Conservation (phyloP, 2,888 invertebrate genomes). For the Epinotia nisella region DNA sequence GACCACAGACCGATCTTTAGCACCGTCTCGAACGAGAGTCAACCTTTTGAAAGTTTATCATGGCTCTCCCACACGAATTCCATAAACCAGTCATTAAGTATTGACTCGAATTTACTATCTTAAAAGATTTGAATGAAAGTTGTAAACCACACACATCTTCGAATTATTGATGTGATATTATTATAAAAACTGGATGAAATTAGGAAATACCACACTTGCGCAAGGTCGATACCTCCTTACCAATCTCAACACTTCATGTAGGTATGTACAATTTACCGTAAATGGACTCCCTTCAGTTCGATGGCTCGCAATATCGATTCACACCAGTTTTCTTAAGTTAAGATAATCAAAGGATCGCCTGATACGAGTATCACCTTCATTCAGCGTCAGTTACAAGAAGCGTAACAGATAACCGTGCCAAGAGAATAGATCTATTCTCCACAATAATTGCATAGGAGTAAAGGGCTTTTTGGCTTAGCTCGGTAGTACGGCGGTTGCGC, state of each 20-base stretch:
- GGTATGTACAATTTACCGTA: too few relatives aligned
- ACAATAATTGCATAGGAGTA: not conserved
- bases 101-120: conserved; percentile 10
- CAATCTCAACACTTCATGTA: too few relatives aligned
- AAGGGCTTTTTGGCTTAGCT: not conserved
- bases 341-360: too few relatives aligned
- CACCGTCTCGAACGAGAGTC: not conserved
- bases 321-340: not conserved
- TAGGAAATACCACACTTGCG: not conserved
- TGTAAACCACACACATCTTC: not conserved
- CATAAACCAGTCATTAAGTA: conserved; percentile 1
- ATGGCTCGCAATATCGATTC: not conserved
- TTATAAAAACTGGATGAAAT: not conserved
- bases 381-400: not conserved
- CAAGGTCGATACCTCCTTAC: too few relatives aligned
- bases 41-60: conserved; percentile 1
- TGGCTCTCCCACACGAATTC: conserved; percentile 34
- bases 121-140: conserved; percentile 6
- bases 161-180: not conserved
- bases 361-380: conserved; percentile 1
- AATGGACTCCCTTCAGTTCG: too few relatives aligned
- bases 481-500: not conserved
- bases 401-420: not conserved
- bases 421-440: not conserved
- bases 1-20: not conserved